These are phyloP conservation scores for Hirtodrosophila cameraria DNA, from an alignment of 2,888 invertebrate genomes.

Conservation along the genomic window DNA sequence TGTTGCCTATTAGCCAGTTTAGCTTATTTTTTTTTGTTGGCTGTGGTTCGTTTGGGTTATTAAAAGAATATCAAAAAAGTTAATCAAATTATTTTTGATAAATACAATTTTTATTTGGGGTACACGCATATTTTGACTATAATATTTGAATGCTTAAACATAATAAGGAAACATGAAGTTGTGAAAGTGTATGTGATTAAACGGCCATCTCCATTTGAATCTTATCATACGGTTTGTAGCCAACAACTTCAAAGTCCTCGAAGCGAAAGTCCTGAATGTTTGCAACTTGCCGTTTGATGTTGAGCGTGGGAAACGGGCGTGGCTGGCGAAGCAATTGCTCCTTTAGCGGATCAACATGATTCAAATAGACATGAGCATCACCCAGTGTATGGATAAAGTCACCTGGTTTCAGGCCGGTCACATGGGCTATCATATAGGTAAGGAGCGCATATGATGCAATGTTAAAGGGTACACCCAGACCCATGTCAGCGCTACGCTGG, in stretches of 20 bases:
- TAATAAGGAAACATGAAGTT: too few relatives aligned
- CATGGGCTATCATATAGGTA: constrained; percentile 97
- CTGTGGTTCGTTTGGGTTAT: too few relatives aligned
- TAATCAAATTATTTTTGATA: too few relatives aligned
- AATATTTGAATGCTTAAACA: too few relatives aligned
- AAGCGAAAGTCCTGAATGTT: constrained; percentile 94
- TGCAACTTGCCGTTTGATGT: constrained; percentile 89
- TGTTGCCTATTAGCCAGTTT: too few relatives aligned
- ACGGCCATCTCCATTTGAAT: constrained; percentile 93
- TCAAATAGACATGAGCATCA: constrained; percentile 97
- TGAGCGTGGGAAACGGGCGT: constrained; percentile 91
- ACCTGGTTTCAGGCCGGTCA: constrained; percentile 95
- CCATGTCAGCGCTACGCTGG: constrained; percentile 99
- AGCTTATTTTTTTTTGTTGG: too few relatives aligned
- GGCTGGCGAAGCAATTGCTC: constrained; percentile 92
- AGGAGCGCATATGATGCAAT: constrained; percentile 98
- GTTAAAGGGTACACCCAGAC: constrained; percentile 99
- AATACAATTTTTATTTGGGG: too few relatives aligned
- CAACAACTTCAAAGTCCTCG: constrained; percentile 93
- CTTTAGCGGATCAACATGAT: constrained; percentile 93
- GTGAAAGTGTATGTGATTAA: constrained; percentile 24
- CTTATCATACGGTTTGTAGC: constrained; percentile 94
- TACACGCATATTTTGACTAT: too few relatives aligned
- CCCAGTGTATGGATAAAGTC: constrained; percentile 98
- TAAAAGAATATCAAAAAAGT: too few relatives aligned